Percentiles rank a stretch among this genome's conserved stretches.
These are phyloP conservation scores for Nephrotoma appendiculata DNA, from an alignment of 2,888 invertebrate species.

Conservation along the genomic window DNA sequence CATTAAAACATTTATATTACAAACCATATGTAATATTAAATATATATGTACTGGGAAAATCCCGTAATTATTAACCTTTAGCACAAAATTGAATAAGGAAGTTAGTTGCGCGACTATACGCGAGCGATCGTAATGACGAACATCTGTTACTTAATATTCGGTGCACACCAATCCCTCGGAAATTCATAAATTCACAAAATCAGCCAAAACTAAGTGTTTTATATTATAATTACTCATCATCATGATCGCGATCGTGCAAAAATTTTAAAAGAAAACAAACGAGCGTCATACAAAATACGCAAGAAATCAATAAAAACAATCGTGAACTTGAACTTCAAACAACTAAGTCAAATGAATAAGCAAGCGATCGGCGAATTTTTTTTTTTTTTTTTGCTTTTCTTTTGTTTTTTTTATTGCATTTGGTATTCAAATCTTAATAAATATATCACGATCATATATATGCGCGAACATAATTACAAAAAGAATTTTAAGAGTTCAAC, in stretches of 20 bases:
- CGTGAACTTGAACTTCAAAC: neutral
- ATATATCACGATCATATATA: neutral
- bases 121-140: neutral
- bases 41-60: neutral
- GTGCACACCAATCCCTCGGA: neutral
- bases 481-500: neutral
- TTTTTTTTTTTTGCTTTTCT: neutral
- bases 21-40: neutral
- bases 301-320: neutral
- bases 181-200: neutral
- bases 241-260: neutral
- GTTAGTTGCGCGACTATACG: neutral
- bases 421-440: neutral
- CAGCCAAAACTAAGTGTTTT: neutral
- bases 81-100: neutral
- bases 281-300: neutral
- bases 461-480: neutral
- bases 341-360: neutral
- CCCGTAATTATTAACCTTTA: neutral
- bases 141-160: neutral
- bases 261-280: neutral
- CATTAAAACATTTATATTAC: neutral
- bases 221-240: neutral
- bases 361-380: neutral
- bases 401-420: neutral